These are phyloP conservation scores for Noctua pronuba DNA, from an alignment of 2,888 invertebrate species.

Conservation along the genomic window DNA sequence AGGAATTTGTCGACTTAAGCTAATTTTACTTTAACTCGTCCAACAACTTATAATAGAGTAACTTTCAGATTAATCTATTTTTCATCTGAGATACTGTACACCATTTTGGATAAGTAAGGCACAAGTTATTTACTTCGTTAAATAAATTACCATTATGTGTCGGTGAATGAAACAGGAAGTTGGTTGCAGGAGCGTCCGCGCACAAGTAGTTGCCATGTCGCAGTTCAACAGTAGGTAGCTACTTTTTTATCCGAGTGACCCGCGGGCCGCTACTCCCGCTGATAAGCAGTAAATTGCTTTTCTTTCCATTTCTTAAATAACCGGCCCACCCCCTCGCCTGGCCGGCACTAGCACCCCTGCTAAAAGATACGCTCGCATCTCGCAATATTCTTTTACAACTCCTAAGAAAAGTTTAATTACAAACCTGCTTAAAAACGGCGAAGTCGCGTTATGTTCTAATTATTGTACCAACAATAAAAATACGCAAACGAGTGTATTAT, in stretches of 20 bases:
- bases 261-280: conserved; percentile 80
- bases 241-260: conserved; percentile 82
- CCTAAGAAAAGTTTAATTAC: conserved; percentile 88
- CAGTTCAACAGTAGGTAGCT: conserved; percentile 72
- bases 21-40: conserved; percentile 79
- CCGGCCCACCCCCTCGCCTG: conserved; percentile 71
- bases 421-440: conserved; percentile 83
- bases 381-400: conserved; percentile 85
- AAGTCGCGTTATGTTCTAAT: conserved; percentile 89
- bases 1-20: conserved; percentile 80
- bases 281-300: conserved; percentile 89
- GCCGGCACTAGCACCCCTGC: conserved; percentile 65
- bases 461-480: conserved; percentile 90
- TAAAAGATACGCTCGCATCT: conserved; percentile 79
- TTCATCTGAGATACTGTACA: conserved; percentile 47
- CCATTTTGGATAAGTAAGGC: conserved; percentile 70
- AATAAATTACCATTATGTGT: conserved; percentile 6
- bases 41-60: conserved; percentile 87
- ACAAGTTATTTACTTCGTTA: conserved; percentile 14
- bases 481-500: conserved; percentile 91
- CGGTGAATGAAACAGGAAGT: conserved; percentile 34
- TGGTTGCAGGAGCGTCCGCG: conserved; percentile 50
- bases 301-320: conserved; percentile 89
- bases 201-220: conserved; percentile 72
- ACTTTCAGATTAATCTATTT: conserved; percentile 83